Evolutionary conservation across 2,888 invertebrate species (phyloP), one percentile per base, ranked within the genome.

Genomic region (Leptinotarsa rubiginosa): DNA sequence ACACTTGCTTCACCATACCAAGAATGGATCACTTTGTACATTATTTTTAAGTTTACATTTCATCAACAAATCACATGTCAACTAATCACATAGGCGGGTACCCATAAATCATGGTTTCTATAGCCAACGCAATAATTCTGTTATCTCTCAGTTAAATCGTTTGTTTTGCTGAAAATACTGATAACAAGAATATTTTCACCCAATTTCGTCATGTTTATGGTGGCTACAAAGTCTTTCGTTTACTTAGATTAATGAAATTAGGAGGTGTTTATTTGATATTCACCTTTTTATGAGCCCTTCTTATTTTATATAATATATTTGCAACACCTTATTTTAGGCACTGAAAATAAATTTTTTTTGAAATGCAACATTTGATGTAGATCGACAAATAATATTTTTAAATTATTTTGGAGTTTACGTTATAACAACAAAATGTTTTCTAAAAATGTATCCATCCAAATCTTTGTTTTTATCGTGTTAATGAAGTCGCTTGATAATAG

Each of bases 81-180:
- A 41, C 7, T 41, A 41, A 41, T 31, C 62, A 25, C 62, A 31
- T 62, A 56, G 16, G 13, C 15, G 20, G 56, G n/a, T 41, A 62
- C 18, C n/a, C 25, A 62, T 62, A 62, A 41, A 62, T 31, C 62
- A 56, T 62, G n/a, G 2, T 62, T 25, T 41, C 13, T 31, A 15
- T 41, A 62, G 31, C 31, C 62, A 41, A 41, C 41, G 68, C 52
- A 31, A 54, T 54, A 68, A 68, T 1, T 68, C 65, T 65, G 16
- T 68, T 68, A 68, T 68, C 68, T 68, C 41, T 18, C 41, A 68
- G 54, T 56, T 56, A 41, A 56, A 69, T 69, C 69, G 22, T 69
- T 56, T 62, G 62, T 41, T 62, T 41, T 62, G 62, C n/a, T 31
- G 10, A 62, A 62, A 41, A 62, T 62, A 62, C 41, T 69, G 69